These are phyloP conservation scores for Avahi laniger DNA, from an alignment of 2,797 vertebrate species.

Conservation along the genomic window DNA sequence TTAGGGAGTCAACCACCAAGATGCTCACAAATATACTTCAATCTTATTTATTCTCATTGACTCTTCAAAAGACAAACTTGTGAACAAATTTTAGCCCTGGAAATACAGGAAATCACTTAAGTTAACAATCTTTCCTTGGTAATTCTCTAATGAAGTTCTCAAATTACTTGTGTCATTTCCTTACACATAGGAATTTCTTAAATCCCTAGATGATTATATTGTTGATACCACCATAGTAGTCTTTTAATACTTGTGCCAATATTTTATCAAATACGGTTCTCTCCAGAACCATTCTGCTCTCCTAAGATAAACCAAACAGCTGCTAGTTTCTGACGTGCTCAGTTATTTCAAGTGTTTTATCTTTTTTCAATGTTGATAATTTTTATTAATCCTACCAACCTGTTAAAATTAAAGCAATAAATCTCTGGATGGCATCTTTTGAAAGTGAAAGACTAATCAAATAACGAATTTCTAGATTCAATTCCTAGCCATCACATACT, in stretches of 20 bases:
- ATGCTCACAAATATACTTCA: not conserved
- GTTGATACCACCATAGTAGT: not conserved
- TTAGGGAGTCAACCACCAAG: not conserved
- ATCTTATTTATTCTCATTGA: not conserved
- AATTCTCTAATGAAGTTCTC: not conserved
- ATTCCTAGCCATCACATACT: not conserved
- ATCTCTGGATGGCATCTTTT: constrained; percentile 23
- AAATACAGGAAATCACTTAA: not conserved
- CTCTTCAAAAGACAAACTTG: not conserved
- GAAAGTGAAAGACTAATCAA: not conserved
- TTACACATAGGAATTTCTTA: not conserved
- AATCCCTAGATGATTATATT: not conserved
- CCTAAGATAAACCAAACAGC: not conserved
- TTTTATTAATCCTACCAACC: not conserved
- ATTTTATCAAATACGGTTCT: not conserved
- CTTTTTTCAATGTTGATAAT: not conserved
- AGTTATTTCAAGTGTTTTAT: not conserved
- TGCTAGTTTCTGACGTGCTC: not conserved
- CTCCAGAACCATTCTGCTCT: not conserved
- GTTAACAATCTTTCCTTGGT: not conserved
- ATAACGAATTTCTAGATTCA: not conserved
- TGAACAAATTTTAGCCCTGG: not conserved
- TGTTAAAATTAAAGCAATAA: constrained; percentile 20
- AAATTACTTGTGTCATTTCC: not conserved
- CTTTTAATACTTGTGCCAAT: not conserved